Evolutionary conservation across 2,113 vertebrate genomes (phyloP), one percentile per base, ranked within the genome.

Genomic region (Equus quagga): DNA sequence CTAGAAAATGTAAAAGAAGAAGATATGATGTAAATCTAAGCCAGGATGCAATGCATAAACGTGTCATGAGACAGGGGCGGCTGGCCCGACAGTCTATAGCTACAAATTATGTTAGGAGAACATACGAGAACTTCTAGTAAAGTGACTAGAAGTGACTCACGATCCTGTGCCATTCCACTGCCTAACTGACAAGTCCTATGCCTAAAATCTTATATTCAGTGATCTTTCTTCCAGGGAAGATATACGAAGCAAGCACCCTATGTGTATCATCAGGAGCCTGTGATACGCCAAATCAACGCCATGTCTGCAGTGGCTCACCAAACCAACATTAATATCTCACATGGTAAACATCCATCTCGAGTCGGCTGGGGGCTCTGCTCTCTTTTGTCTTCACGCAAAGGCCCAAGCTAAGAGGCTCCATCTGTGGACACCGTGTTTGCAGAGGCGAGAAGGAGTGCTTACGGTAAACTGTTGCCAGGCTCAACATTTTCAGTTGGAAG

Each of bases 281-380:
- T 31, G 15, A 72, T n/a, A 23, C 36, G 24, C 9, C 33, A 23
- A 72, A 79, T 36, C 5, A 64, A 44, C 3, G 2, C 56, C 10
- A 51, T 1, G 58, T 72, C 19, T 11, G 28, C 18, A 5, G 3
- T 19, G 23, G 14, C 51, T 44, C 6, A 51, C 6, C 23, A 94
- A 72, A 41, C n/a, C 8, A 58, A 33, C 5, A 49, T 54, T 18
- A 58, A 6, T 2, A 58, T 19, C 12, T 88, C 44, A 79, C 7
- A 12, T 4, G 3, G 4, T 26, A 31, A 67, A 54, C 31, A 9
- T 15, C 44, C n/a, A 21, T 5, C 2, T 0, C 12, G 21, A 8
- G 1, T 65, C 5, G 10, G 7, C 44, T 44, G 24, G 36, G 21
- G 33, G 1, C n/a, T 76, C 24, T 31, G 0, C 13, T 78, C 10